These are phyloP conservation scores for Aegotheles bennettii DNA, from an alignment of 2,113 vertebrate species.

Conservation along the genomic window DNA sequence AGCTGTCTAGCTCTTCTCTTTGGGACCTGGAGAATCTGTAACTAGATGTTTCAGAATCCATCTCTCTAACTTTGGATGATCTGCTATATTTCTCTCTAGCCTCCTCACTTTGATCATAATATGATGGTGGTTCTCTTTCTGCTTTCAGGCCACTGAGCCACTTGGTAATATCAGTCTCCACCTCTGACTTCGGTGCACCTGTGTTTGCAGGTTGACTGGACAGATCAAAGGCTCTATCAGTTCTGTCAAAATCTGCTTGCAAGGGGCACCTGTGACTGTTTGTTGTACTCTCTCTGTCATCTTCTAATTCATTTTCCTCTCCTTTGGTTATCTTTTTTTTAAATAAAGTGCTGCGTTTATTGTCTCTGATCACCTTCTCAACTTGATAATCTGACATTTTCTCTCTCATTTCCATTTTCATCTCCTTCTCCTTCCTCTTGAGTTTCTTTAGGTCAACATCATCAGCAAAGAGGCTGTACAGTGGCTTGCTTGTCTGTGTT, in stretches of 20 bases:
- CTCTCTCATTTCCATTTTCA: constrained; percentile 83
- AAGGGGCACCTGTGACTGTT: constrained; percentile 12
- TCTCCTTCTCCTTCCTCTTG: constrained; percentile 84
- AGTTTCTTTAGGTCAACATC: constrained; percentile 85
- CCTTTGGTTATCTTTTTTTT: constrained; percentile 89
- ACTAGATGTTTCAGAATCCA: constrained; percentile 72
- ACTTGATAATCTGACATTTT: constrained; percentile 86
- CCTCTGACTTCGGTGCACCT: constrained; percentile 46
- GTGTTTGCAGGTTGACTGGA: constrained; percentile 54
- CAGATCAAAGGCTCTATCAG: constrained; percentile 37
- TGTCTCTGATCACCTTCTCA: constrained; percentile 89
- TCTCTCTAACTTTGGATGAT: constrained; percentile 62
- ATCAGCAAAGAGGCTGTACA: constrained; percentile 92
- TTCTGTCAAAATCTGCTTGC: constrained; percentile 45
- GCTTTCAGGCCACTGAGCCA: constrained; percentile 85
- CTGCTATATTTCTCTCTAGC: constrained; percentile 67
- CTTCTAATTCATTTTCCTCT: constrained; percentile 61
- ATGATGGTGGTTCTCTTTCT: constrained; percentile 69
- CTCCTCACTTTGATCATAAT: constrained; percentile 54
- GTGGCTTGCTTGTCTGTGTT: constrained; percentile 86
- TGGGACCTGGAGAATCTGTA: constrained; percentile 76
- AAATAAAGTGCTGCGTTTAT: constrained; percentile 91
- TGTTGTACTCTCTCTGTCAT: constrained; percentile 36
- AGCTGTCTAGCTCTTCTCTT: constrained; percentile 62
- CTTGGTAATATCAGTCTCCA: constrained; percentile 72